Conservation (phyloP, 2,113 vertebrate genomes). For the Rynchops niger region DNA sequence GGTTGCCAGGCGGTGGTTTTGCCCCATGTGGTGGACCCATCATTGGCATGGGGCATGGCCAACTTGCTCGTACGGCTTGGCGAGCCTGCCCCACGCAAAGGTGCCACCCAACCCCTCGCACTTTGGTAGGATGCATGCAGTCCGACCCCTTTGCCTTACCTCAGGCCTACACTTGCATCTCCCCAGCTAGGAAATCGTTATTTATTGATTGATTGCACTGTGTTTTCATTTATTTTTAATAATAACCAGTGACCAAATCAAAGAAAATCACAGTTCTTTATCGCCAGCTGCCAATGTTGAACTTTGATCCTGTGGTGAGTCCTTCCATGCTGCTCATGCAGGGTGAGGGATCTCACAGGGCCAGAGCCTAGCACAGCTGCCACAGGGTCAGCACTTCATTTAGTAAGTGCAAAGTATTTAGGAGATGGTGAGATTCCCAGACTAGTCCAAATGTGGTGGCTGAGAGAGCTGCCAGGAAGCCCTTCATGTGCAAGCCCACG, state of each 20-base stretch:
- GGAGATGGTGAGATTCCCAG: not conserved
- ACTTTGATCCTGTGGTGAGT: not conserved
- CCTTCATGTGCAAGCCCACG: not conserved
- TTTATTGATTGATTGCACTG: not conserved
- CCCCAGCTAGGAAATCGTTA: not conserved
- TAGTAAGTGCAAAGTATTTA: not conserved
- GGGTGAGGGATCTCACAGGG: not conserved
- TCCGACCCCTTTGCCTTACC: not conserved
- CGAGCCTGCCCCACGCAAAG: rapidly evolving
- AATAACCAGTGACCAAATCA: not conserved
- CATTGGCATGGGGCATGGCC: rapidly evolving
- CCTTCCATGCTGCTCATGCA: not conserved
- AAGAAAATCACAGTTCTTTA: not conserved
- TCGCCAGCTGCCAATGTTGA: not conserved
- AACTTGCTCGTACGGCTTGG: not conserved
- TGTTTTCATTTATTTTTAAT: not conserved
- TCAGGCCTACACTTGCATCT: not conserved
- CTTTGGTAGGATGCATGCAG: rapidly evolving
- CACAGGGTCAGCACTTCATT: not conserved
- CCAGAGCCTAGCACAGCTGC: not conserved
- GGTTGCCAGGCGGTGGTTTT: not conserved
- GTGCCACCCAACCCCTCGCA: not conserved
- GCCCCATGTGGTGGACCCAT: rapidly evolving
- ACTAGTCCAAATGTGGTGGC: not conserved
- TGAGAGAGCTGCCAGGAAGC: not conserved